Base-by-base conservation (phyloP, 2,888 invertebrate genomes). In the Limulus polyphemus region DNA sequence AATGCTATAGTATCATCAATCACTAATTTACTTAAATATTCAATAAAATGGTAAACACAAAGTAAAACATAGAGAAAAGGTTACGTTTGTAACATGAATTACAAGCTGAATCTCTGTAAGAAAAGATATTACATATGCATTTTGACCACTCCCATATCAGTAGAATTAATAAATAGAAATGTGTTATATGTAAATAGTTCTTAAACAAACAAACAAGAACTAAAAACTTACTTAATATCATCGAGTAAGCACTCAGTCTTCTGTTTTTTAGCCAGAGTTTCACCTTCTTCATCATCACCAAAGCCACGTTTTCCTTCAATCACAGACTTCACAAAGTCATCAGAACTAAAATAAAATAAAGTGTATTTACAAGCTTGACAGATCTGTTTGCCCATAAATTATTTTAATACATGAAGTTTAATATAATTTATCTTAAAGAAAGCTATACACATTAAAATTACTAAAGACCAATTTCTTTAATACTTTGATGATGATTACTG, bases 171-270 rank as follows among this genome's bases (percentile, higher is more conserved):
- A 10, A 48, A 57, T n/a, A n/a, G n/a, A n/a, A n/a, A n/a, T n/a
- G n/a, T n/a, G n/a, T 50, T 13, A 3, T 14, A 50, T 51, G 1
- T 51, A 51, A 51, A 13, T 7, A 56, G 17, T 47, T 14, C 4
- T 9, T 10, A 11, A 56, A 14, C 11, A 17, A 32, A 16, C 46
- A 17, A 32, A 17, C 17, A 56, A 11, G n/a, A 32, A 32, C 10
- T 54, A 14, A n/a, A 49, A 12, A 57, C 58, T 57, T 59, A 65
- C 65, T 65, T 65, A 12, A 65, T 65, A 49, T 62, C 61, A 59
- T 65, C 65, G 14, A 65, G 61, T 49, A 65, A 58, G 13, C 59
- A 57, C 7, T 49, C n/a, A n/a, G 56, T 58, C 16, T 63, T 65
- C 32, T 58, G 50, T 47, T 65, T 65, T 51, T 65, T 65, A 14